Evolutionary conservation across 2,888 invertebrate genomes (phyloP), one percentile per base, ranked within the genome.

Genomic region (Papilio protenor): DNA sequence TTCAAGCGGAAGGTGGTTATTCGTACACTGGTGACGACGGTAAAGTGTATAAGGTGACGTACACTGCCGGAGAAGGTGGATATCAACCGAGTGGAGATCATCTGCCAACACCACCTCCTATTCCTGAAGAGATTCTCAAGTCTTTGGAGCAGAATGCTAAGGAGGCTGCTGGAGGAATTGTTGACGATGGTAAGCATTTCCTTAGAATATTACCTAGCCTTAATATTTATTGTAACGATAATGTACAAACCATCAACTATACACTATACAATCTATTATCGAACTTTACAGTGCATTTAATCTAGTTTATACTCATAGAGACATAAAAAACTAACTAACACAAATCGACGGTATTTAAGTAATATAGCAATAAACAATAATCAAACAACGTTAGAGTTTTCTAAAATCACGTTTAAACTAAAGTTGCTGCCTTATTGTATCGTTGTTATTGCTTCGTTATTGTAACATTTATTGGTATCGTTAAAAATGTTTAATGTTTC

Each of bases 11-110:
- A 80, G 93, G 93, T 75, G 92, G 88, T 1, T 94, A 86, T 70
- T 92, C 92, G 0, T 93, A 93, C 79, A 90, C 90, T 52, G 92
- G 91, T 77, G 90, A 93, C 80, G 93, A 93, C 82, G 94, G 93
- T 0, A 88, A 92, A 81, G 87, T 89, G 12, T 93, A 94, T 81
- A 91, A 88, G 84, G 89, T 93, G 52, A 88, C 90, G 8, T 94
- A 94, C 79, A 92, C 91, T 0, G 94, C 94, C 75, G 93, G 90
- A 79, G 87, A 92, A 79, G 88, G 83, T 47, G 94, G 94, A 0
- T 93, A 90, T 75, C 88, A 87, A 80, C 91, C 94, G 0, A 86
- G 84, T 47, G 94, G 93, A 12, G 88, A 86, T 47, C 93, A 93
- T 83, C 81, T 94, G 69, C 94, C 94, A 0, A 93, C 92, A 2